Base-by-base conservation (phyloP, 2,888 invertebrate species). In the Eupsilia transversa region DNA sequence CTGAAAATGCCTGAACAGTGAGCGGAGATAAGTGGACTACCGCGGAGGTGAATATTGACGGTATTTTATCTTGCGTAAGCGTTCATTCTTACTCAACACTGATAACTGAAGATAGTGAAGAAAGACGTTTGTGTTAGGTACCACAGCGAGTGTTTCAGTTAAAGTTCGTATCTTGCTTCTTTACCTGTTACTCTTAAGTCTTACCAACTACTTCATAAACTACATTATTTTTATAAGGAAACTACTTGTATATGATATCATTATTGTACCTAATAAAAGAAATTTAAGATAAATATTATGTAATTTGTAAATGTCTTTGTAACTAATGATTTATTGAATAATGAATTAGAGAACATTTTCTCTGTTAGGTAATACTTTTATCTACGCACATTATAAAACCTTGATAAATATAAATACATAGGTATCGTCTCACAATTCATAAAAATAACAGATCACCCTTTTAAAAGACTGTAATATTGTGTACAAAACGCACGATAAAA, bases 1-100 rank as follows among this genome's bases (percentile, higher is more conserved):
- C 88, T 89, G 91, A 88, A 90, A 91, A 87, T 88, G 87, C 88
- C 89, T 89, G 88, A 90, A 89, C 89, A 82, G 87, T 90, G 92
- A 91, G 91, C 91, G 91, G 89, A 90, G 84, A 83, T 84, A 80
- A 83, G 72, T 78, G 30, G 87, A 69, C 74, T 83, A 83, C 85
- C 86, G 87, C 79, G 79, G 83, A 86, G 88, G 83, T 82, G 86
- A 84, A 89, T 82, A 87, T 88, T 87, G 87, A 88, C 85, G 86
- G 86, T 90, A 91, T 90, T 89, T 82, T 49, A 75, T 35, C 49
- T 52, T 66, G 41, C 46, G 27, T 35, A 20, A 49, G 56, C 59
- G 27, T 41, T 63, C 30, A 74, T 54, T 67, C 52, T 43, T 46
- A 35, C n/a, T n/a, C 35, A 23, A 33, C 30, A 46, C 35, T 70